A percentile compares a stretch with the other conserved stretches of the same genome.
phyloP scores from a whole-genome alignment of 1,140 invertebrate genomes.

The Lepidurus apus region DNA sequence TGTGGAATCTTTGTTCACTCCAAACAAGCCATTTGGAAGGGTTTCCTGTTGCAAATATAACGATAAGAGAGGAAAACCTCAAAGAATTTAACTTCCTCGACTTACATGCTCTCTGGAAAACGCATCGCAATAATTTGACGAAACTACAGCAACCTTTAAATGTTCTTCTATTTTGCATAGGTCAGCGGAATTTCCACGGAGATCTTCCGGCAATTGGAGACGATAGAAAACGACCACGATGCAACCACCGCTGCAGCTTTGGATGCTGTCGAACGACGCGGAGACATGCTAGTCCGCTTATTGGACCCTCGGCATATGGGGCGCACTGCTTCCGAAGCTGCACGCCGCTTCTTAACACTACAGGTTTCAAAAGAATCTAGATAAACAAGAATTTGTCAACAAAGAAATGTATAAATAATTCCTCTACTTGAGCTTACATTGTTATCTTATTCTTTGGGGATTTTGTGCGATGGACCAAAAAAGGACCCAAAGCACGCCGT shows the following conservation, averaged over 20 bases:
- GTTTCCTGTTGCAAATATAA: too few species aligned
- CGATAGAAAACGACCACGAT: constrained; percentile 90
- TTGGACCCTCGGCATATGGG: constrained; percentile 79
- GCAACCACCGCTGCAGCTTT: constrained; percentile 81
- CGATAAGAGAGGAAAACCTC: neutral
- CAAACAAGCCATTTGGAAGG: too few species aligned
- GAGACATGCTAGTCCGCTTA: constrained; percentile 89
- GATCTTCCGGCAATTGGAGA: constrained; percentile 93
- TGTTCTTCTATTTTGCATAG: constrained; percentile 49
- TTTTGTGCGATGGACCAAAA: neutral
- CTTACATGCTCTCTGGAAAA: neutral
- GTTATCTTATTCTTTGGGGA: neutral
- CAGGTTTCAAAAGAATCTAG: constrained; percentile 50
- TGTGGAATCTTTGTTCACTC: too few species aligned
- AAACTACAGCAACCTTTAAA: neutral
- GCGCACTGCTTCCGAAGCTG: constrained; percentile 70
- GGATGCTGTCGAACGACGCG: constrained; percentile 81
- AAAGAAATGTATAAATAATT: neutral
- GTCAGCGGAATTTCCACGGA: constrained; percentile 89
- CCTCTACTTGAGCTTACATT: neutral
- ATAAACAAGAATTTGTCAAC: neutral
- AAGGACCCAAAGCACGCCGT: constrained; percentile 75
- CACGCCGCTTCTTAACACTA: constrained; percentile 69
- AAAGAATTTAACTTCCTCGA: constrained; percentile 4
- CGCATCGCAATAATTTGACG: neutral